Evolutionary conservation across 2,888 invertebrate species (phyloP).

Genomic region (Chrysina gloriosa): DNA sequence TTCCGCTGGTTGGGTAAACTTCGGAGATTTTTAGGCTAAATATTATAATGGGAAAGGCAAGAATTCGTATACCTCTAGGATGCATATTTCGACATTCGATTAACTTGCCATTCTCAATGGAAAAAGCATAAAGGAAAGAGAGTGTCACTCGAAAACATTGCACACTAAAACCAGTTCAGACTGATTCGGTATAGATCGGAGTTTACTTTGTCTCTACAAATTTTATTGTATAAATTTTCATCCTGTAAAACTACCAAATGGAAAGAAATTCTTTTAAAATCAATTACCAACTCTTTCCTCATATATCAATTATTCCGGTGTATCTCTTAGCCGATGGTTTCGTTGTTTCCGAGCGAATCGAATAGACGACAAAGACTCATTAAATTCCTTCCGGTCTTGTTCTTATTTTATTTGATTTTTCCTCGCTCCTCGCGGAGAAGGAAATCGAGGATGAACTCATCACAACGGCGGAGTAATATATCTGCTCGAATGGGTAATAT

Average conservation of each 20-base stretch:
- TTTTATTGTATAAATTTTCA: constrained; percentile 22
- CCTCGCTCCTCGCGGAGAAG: constrained; percentile 2
- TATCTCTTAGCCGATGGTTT: constrained; percentile 3
- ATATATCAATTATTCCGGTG: constrained; percentile 18
- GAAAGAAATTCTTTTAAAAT: constrained; percentile 19
- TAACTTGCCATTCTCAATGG: too few relatives aligned
- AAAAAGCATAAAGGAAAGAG: too few relatives aligned
- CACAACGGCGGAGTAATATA: constrained; percentile 33
- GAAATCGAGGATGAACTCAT: constrained; percentile 38
- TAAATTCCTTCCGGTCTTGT: constrained; percentile 28
- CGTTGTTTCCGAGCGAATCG: constrained; percentile 6
- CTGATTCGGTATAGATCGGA: not conserved
- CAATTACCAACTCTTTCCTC: constrained; percentile 27
- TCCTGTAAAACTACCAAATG: constrained; percentile 14
- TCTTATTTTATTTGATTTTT: constrained; percentile 37
- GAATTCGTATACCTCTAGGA: too few relatives aligned
- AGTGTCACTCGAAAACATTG: too few relatives aligned
- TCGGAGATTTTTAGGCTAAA: too few relatives aligned
- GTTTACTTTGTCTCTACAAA: not conserved
- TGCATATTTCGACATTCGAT: too few relatives aligned
- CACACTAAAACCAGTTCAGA: not conserved
- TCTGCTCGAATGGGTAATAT: constrained; percentile 35
- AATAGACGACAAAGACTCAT: constrained; percentile 23
- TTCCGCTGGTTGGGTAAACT: too few relatives aligned
- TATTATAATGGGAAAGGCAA: too few relatives aligned